These are phyloP conservation scores for Alentia gelatinosa DNA, from an alignment of 2,888 invertebrate species.

Conservation along the genomic window DNA sequence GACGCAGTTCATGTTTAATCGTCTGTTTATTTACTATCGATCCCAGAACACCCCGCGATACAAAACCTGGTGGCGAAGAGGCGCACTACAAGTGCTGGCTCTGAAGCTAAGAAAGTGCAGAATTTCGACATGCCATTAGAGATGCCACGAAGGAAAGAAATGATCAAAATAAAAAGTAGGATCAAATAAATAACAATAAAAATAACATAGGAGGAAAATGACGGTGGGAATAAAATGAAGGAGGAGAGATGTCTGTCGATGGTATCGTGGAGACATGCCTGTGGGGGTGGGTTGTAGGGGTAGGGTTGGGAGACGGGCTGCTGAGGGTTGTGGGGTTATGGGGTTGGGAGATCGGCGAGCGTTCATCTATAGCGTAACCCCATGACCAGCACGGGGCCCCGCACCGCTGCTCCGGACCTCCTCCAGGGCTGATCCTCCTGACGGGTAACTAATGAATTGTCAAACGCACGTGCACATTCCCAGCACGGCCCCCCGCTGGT, in stretches of 20 bases:
- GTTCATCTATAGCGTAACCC: not conserved
- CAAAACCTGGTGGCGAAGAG: not conserved
- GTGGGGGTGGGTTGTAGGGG: not conserved
- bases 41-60: not conserved
- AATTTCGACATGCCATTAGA: constrained; percentile 8
- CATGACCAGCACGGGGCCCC: not conserved
- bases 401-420: not conserved
- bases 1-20: not conserved
- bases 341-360: not conserved
- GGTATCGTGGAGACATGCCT: constrained; percentile 7
- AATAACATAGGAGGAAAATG: not conserved
- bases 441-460: constrained; percentile 49
- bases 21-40: constrained; percentile 9
- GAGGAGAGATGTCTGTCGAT: not conserved
- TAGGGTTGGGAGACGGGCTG: not conserved
- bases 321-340: not conserved
- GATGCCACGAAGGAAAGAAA: not conserved
- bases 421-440: not conserved
- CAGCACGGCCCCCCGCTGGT: too few relatives aligned
- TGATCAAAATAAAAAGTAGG: too few relatives aligned
- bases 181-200: not conserved
- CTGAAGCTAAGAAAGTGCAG: not conserved
- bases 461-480: constrained; percentile 34
- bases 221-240: not conserved
- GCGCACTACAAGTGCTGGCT: not conserved